A percentile compares a stretch with the other conserved stretches of the same genome.
These are phyloP conservation scores for Catostomus latipinnis DNA, from an alignment of 2,797 vertebrate genomes.

Conservation along the genomic window DNA sequence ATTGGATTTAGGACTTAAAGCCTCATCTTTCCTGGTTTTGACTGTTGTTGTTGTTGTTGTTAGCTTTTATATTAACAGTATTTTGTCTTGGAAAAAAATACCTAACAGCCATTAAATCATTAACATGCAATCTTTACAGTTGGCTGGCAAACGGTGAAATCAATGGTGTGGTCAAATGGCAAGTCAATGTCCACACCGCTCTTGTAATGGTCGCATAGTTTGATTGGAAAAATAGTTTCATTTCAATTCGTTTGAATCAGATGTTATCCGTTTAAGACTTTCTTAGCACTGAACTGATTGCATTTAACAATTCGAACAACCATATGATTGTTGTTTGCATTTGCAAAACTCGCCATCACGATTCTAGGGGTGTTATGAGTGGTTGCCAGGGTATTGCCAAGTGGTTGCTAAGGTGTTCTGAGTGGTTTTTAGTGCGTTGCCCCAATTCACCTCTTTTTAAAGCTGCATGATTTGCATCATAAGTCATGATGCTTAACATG, in stretches of 20 bases:
- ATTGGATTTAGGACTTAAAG: background rate
- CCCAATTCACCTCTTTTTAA: no score
- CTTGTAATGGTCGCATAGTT: background rate
- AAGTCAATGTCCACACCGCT: background rate
- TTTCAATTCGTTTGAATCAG: background rate
- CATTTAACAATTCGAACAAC: no score
- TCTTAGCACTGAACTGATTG: no score
- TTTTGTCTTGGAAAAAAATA: background rate
- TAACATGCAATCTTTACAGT: background rate
- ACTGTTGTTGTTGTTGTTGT: no score
- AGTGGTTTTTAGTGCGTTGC: background rate
- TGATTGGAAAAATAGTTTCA: background rate
- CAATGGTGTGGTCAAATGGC: slow-evolving; percentile 5
- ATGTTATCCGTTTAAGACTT: background rate
- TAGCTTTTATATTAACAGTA: no score
- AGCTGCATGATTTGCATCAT: no score
- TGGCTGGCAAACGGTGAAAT: background rate
- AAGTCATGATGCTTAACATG: no score
- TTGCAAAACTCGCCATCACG: no score
- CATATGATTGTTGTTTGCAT: no score
- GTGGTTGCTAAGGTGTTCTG: background rate
- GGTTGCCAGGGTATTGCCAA: background rate
- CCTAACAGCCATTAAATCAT: background rate
- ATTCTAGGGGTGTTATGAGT: no score
- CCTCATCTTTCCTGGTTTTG: background rate